These are phyloP conservation scores for Turritopsis dohrnii DNA, from an alignment of 30 jellyfish, hydroid and myxozoan genomes.

Conservation along the genomic window DNA sequence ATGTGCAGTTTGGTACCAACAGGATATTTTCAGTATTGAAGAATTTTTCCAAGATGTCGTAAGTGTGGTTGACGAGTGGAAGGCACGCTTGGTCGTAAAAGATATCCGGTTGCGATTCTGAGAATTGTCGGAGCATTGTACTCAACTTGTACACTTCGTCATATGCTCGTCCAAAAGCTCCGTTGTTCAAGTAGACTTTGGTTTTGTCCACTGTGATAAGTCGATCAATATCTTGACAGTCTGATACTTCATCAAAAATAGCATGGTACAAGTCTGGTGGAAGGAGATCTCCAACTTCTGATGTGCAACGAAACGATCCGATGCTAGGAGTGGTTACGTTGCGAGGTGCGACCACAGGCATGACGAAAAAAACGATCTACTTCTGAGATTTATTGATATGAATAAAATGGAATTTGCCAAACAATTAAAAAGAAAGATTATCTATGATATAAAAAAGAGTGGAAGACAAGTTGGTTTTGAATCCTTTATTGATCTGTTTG, in stretches of 20 bases:
- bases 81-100: slow-evolving; percentile 36
- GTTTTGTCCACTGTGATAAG: not conserved
- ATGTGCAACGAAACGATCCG: slow-evolving; percentile 22
- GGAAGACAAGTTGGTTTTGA: not conserved
- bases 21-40: slow-evolving; percentile 20
- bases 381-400: no score
- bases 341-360: not conserved
- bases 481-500: not conserved
- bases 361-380: no score
- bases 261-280: slow-evolving; percentile 23
- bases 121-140: slow-evolving; percentile 4
- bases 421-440: not conserved
- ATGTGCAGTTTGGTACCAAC: slow-evolving; percentile 29
- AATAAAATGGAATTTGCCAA: no score
- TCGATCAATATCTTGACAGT: not conserved
- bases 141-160: slow-evolving; percentile 10
- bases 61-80: slow-evolving; percentile 24
- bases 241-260: slow-evolving; percentile 12
- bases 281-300: slow-evolving; percentile 5
- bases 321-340: not conserved
- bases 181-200: slow-evolving; percentile 20
- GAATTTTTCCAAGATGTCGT: slow-evolving; percentile 8
- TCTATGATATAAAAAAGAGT: not conserved
- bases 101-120: slow-evolving; percentile 17
- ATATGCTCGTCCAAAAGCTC: slow-evolving; percentile 38